These are phyloP conservation scores for Copsychus sechellarum DNA, from an alignment of 2,113 vertebrate genomes.

Conservation along the genomic window DNA sequence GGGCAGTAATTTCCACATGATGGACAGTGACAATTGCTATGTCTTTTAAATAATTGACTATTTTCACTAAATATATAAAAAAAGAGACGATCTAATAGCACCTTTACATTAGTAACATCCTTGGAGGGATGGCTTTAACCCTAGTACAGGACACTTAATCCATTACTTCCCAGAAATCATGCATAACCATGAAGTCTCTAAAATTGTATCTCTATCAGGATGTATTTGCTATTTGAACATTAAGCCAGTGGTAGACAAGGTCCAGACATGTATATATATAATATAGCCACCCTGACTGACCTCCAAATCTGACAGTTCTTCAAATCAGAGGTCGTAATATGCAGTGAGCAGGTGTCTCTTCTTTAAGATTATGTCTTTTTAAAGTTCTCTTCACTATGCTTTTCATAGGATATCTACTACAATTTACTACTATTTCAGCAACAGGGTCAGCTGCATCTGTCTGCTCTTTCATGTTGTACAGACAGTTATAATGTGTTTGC, in stretches of 20 bases:
- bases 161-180: background rate
- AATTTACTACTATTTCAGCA: background rate
- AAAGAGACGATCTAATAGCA: background rate
- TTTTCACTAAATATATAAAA: background rate
- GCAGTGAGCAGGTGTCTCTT: background rate
- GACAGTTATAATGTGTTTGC: background rate
- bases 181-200: background rate
- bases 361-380: background rate
- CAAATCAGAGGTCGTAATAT: background rate
- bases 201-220: background rate
- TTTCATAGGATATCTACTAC: background rate
- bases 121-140: background rate
- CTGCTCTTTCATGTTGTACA: background rate
- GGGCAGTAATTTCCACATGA: background rate
- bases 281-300: background rate
- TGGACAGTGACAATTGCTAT: rapidly evolving
- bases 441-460: background rate
- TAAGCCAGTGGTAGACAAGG: background rate
- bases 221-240: background rate
- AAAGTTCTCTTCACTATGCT: background rate
- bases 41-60: background rate
- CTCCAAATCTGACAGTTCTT: background rate
- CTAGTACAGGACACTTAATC: background rate
- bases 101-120: background rate
- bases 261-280: background rate